Base-by-base conservation (phyloP, 1,140 invertebrate species). In the Drosophila setifemur region DNA sequence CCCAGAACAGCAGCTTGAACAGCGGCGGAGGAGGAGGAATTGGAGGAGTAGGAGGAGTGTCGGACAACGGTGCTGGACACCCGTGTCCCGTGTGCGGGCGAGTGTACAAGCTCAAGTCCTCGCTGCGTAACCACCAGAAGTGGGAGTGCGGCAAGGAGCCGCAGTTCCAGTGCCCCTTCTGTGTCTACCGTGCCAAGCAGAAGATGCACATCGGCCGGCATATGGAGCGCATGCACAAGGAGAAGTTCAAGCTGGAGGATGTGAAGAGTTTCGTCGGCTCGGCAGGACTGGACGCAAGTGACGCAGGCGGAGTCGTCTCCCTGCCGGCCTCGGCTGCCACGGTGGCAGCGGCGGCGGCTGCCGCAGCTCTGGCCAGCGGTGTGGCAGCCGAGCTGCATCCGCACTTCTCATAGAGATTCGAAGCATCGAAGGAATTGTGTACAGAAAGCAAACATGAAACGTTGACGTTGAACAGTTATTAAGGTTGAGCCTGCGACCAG, bases 81-180 rank as follows among this genome's bases (percentile, higher is more conserved):
- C 95, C 96, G 90, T 94, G 94, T 76, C 96, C 94, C 9, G 94
- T 95, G 69, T 96, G 95, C 90, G 95, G 95, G 40, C 92, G 95
- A 35, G 93, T 95, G 40, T 96, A 96, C 91, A 96, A 96, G 89
- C 92, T 96, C 39, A 96, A 96, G 91, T 96, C 95, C 58, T 96
- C 95, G 74, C 91, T 96, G 82, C 92, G 95, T 16, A 96, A 96
- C 88, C 95, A 96, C 88, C 95, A 96, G 91, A 96, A 96, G 89
- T 96, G 95, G 95, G 95, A 96, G 89, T 96, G 95, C 90, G 95
- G 95, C 68, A 96, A 95, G 90, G 95, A 96, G 90, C 95, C 95
- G 1, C 95, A 96, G 88, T 96, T 96, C 88, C 94, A 95, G 75
- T 96, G 95, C 90, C 94, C 94, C 3, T 95, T 95, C 90, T 96